These are phyloP conservation scores for Rosalia funebris DNA, from an alignment of 2,888 invertebrate genomes.

Conservation along the genomic window DNA sequence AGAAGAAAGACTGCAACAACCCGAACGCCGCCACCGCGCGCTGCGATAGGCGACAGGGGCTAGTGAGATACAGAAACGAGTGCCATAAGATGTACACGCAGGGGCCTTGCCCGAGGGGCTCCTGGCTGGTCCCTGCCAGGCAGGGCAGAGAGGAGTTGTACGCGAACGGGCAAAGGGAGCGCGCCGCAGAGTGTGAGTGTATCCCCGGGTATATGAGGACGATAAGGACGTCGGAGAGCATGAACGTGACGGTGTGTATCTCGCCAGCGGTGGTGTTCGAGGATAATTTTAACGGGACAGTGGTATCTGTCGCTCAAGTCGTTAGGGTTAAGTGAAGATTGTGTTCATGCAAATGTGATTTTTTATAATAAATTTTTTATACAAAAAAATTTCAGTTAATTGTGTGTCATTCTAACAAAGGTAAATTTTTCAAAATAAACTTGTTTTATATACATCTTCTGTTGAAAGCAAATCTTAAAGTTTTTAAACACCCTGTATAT, in stretches of 20 bases:
- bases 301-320: constrained; percentile 41
- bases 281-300: constrained; percentile 70
- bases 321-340: constrained; percentile 20
- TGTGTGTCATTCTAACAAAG: too few relatives aligned
- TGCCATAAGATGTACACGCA: constrained; percentile 82
- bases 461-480: too few relatives aligned
- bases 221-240: constrained; percentile 57
- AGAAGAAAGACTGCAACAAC: constrained; percentile 43
- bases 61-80: constrained; percentile 73
- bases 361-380: neutral
- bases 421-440: too few relatives aligned
- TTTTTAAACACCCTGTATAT: too few relatives aligned
- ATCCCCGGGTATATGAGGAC: constrained; percentile 71
- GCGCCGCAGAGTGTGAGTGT: constrained; percentile 68
- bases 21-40: constrained; percentile 36
- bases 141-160: constrained; percentile 46
- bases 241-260: constrained; percentile 66
- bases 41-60: constrained; percentile 64
- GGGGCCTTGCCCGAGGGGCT: constrained; percentile 79
- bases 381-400: too few relatives aligned
- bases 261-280: constrained; percentile 73
- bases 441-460: too few relatives aligned
- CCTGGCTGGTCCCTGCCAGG: constrained; percentile 74
- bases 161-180: constrained; percentile 42
- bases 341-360: constrained; percentile 1